Evolutionary conservation across 1,140 invertebrate genomes (phyloP).

Genomic region (Triops longicaudatus): DNA sequence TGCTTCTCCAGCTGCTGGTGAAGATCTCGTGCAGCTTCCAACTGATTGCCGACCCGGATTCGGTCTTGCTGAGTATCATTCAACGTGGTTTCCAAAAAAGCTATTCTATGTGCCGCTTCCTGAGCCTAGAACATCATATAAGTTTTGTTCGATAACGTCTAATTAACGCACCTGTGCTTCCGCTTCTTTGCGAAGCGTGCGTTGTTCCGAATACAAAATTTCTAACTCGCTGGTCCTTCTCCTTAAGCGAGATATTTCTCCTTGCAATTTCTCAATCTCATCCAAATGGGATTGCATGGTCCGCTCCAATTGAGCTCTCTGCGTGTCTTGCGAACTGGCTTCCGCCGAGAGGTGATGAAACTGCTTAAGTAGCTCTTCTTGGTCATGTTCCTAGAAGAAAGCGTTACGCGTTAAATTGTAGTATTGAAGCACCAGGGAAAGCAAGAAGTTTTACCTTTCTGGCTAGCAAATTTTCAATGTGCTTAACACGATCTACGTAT

Average conservation of each 20-base stretch:
- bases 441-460: slow-evolving; percentile 11
- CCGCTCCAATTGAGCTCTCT: slow-evolving; percentile 25
- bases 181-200: slow-evolving; percentile 1
- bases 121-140: slow-evolving; percentile 11
- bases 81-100: slow-evolving; percentile 21
- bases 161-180: slow-evolving; percentile 21
- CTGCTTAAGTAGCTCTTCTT: slow-evolving; percentile 26
- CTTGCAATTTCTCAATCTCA: slow-evolving; percentile 19
- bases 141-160: neutral
- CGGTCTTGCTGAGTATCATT: slow-evolving; percentile 19
- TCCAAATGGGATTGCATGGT: slow-evolving; percentile 18
- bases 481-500: slow-evolving; percentile 21
- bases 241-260: slow-evolving; percentile 20
- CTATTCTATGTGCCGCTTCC: slow-evolving; percentile 20
- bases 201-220: slow-evolving; percentile 24
- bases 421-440: neutral
- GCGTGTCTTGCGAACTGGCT: slow-evolving; percentile 16
- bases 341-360: slow-evolving; percentile 23
- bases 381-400: slow-evolving; percentile 19
- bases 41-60: slow-evolving; percentile 22
- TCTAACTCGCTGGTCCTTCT: slow-evolving; percentile 22
- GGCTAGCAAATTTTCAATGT: slow-evolving; percentile 23
- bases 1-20: slow-evolving; percentile 25
- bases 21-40: slow-evolving; percentile 17
- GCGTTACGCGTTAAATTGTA: neutral